phyloP scores from a whole-genome alignment of 2,888 invertebrate species.

The Tetropium fuscum region DNA sequence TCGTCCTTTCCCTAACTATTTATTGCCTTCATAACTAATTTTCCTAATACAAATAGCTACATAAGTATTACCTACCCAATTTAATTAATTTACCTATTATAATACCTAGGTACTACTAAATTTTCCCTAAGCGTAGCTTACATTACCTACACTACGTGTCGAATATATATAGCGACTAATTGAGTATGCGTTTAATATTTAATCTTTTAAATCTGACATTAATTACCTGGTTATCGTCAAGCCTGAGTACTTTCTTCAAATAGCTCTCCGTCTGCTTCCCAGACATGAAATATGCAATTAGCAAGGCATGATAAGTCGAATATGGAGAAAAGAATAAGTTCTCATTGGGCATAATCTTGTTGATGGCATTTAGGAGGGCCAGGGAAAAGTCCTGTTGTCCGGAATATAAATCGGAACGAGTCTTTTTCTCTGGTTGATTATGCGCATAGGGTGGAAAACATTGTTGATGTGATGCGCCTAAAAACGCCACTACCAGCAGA shows the following conservation, averaged over 20 bases:
- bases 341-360: conserved; percentile 73
- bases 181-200: not conserved
- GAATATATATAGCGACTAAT: too few relatives aligned
- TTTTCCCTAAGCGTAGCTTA: not conserved
- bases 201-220: not conserved
- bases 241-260: conserved; percentile 72
- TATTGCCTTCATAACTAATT: too few relatives aligned
- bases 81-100: not conserved
- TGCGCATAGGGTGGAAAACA: conserved; percentile 68
- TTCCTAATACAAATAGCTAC: too few relatives aligned
- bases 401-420: conserved; percentile 67
- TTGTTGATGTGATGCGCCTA: conserved; percentile 57
- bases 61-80: not conserved
- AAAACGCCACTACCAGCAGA: conserved; percentile 48
- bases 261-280: conserved; percentile 77
- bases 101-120: not conserved
- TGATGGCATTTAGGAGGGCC: conserved; percentile 76
- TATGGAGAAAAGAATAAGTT: conserved; percentile 92
- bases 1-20: too few relatives aligned
- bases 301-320: conserved; percentile 84
- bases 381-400: conserved; percentile 79
- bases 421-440: conserved; percentile 46
- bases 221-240: conserved; percentile 70
- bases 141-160: too few relatives aligned
- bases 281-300: conserved; percentile 83